Evolutionary conservation across 2,797 vertebrate genomes (phyloP).

Genomic region (Spheniscus humboldti): DNA sequence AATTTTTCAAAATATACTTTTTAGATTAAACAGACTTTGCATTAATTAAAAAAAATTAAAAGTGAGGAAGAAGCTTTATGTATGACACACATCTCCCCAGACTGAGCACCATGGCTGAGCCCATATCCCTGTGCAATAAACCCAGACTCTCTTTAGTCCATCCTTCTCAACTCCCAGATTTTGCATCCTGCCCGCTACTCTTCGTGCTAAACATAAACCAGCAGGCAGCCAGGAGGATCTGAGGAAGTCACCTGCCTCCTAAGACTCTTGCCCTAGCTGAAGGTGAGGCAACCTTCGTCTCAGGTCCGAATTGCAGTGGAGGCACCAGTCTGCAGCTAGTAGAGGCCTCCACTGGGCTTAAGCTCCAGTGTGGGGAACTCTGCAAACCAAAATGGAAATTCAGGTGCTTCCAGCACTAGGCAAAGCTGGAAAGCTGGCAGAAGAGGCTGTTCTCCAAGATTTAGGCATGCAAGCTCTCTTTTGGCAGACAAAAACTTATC

Average conservation of each 20-base stretch:
- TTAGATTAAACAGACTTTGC: not conserved
- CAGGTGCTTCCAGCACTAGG: not conserved
- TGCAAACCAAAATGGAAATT: not conserved
- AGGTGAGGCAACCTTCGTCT: not conserved
- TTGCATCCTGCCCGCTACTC: not conserved
- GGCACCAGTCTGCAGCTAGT: not conserved
- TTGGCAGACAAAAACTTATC: not conserved
- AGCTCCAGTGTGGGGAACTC: not conserved
- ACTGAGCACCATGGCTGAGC: not conserved
- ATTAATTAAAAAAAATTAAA: not conserved
- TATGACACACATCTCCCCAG: not conserved
- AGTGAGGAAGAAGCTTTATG: not conserved
- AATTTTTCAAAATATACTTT: not conserved
- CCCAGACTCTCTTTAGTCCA: not conserved
- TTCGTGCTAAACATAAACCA: not conserved
- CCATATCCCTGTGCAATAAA: not conserved
- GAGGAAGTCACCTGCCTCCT: not conserved
- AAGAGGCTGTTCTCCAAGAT: not conserved
- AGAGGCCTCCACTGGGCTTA: not conserved
- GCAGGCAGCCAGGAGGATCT: not conserved
- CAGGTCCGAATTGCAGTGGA: not conserved
- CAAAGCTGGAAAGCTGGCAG: not conserved
- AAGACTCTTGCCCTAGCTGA: not conserved
- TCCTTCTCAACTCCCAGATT: not conserved
- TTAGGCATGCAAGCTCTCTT: not conserved